A percentile compares a stretch with the other conserved stretches of the same genome.
Evolutionary conservation across 2,797 vertebrate species (phyloP).

Genomic region (Argentina silus): DNA sequence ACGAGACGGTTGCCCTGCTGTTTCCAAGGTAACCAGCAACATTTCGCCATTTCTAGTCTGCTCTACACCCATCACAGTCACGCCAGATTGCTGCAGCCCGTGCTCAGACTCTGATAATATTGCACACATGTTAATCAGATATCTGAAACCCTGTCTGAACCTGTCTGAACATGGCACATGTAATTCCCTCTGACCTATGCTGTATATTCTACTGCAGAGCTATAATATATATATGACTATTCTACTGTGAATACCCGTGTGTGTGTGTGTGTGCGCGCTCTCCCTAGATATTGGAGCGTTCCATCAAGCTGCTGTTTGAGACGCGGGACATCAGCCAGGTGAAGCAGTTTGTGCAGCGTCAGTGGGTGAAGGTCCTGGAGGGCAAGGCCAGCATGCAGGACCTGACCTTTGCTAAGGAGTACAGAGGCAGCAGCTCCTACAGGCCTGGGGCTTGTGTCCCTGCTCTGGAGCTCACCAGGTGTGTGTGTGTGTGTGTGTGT

Average conservation of each 20-base stretch:
- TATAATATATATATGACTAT: background rate
- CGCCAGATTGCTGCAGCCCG: background rate
- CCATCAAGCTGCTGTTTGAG: conserved; percentile 97
- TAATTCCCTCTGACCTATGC: background rate
- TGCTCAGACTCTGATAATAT: background rate
- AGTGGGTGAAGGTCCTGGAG: conserved; percentile 92
- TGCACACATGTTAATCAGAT: background rate
- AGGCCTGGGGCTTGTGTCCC: conserved; percentile 93
- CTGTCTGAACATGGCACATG: background rate
- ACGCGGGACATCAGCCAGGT: conserved; percentile 96
- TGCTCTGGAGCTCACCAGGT: conserved; percentile 95
- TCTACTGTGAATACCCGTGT: background rate
- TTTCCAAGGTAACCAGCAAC: conserved; percentile 90
- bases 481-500: conserved; percentile 9
- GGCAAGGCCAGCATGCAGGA: conserved; percentile 95
- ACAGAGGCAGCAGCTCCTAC: conserved; percentile 89
- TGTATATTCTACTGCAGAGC: too few relatives aligned
- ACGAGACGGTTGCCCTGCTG: conserved; percentile 94
- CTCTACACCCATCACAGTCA: conserved; percentile 4
- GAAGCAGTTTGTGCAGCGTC: conserved; percentile 93
- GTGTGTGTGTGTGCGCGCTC: background rate
- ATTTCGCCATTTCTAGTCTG: conserved; percentile 25
- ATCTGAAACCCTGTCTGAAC: background rate
- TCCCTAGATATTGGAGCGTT: conserved; percentile 91
- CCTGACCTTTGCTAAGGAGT: conserved; percentile 97